Percentiles rank a stretch among this genome's conserved stretches.
These are phyloP conservation scores for Notolepis coatsorum DNA, from an alignment of 2,797 vertebrate species.

Conservation along the genomic window DNA sequence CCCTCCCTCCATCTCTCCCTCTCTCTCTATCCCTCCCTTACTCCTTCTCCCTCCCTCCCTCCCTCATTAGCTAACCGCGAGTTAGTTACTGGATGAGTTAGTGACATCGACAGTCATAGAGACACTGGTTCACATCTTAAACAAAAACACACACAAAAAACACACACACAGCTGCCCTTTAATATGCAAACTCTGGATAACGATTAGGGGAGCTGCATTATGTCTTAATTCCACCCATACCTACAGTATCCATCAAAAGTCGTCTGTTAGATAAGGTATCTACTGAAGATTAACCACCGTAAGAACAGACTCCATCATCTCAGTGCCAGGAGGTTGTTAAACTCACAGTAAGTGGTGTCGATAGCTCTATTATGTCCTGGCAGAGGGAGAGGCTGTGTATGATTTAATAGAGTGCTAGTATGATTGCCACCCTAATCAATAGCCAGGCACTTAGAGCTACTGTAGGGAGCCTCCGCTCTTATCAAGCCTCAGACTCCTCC, in stretches of 20 bases:
- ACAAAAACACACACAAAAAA: not conserved
- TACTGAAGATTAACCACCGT: slow-evolving; percentile 24
- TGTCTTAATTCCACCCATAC: slow-evolving; percentile 4
- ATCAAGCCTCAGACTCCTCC: slow-evolving; percentile 47
- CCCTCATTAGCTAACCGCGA: too few species aligned
- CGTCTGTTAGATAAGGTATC: slow-evolving; percentile 6
- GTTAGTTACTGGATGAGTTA: too few species aligned
- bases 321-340: slow-evolving; percentile 46
- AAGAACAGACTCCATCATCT: slow-evolving; percentile 38
- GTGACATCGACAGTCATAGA: too few species aligned
- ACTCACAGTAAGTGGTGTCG: slow-evolving; percentile 43
- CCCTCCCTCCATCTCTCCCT: too few species aligned
- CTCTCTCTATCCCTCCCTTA: too few species aligned
- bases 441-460: slow-evolving; percentile 60
- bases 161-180: too few species aligned
- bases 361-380: slow-evolving; percentile 59
- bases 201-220: not conserved
- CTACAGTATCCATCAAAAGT: slow-evolving; percentile 14
- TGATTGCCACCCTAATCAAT: slow-evolving; percentile 70
- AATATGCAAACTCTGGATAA: not conserved
- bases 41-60: too few species aligned
- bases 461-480: slow-evolving; percentile 50
- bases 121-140: too few species aligned
- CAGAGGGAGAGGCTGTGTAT: slow-evolving; percentile 52
- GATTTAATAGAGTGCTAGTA: slow-evolving; percentile 68